Conservation (phyloP, 2,888 invertebrate genomes). For the Hirudinaria manillensis region DNA sequence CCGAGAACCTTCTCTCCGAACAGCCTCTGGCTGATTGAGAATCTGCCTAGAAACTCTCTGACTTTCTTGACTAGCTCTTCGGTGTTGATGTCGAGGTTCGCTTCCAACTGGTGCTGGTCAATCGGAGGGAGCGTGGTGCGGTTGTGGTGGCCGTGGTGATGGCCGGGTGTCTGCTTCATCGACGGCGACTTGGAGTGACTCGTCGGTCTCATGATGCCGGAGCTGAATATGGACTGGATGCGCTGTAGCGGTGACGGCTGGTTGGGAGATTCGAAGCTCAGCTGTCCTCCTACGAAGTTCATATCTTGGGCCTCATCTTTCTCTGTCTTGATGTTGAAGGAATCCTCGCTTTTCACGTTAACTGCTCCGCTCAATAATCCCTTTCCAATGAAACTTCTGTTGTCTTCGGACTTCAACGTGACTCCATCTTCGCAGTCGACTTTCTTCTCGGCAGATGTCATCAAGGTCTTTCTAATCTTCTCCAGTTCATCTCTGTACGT, state of each 20-base stretch:
- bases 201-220: slow-evolving; percentile 63
- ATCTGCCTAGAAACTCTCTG: slow-evolving; percentile 56
- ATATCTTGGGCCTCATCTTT: not conserved
- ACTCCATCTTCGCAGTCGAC: not conserved
- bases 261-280: not conserved
- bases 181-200: slow-evolving; percentile 5
- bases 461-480: slow-evolving; percentile 10
- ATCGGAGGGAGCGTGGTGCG: slow-evolving; percentile 87
- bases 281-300: not conserved
- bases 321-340: not conserved
- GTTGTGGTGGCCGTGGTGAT: slow-evolving; percentile 66
- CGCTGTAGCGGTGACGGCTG: slow-evolving; percentile 82
- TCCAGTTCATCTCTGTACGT: slow-evolving; percentile 14
- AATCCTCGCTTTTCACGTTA: not conserved
- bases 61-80: slow-evolving; percentile 89
- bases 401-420: not conserved
- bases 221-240: slow-evolving; percentile 96
- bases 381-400: not conserved
- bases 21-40: slow-evolving; percentile 79
- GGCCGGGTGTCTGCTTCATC: not conserved
- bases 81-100: slow-evolving; percentile 93
- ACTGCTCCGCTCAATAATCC: not conserved
- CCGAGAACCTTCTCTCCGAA: slow-evolving; percentile 90
- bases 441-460: not conserved
- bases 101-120: slow-evolving; percentile 95